Evolutionary conservation across 2,888 invertebrate genomes (phyloP).

Genomic region (Pollenia angustigena): DNA sequence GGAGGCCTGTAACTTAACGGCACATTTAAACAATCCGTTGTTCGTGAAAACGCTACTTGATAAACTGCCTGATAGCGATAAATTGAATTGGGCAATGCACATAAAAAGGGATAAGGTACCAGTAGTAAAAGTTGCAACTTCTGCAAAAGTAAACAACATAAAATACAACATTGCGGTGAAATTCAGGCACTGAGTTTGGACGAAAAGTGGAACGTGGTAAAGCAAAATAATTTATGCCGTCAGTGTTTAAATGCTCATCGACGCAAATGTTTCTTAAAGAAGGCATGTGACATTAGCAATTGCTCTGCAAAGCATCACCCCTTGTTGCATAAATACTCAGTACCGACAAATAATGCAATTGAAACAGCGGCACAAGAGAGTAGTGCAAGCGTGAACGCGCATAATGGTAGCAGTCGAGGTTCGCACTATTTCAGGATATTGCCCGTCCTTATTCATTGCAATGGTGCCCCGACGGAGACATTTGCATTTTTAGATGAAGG

Average conservation of each 20-base stretch:
- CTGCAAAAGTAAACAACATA: conserved; percentile 4
- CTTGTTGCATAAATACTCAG: neutral
- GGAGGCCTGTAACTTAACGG: conserved; percentile 44
- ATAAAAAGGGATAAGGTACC: conserved; percentile 32
- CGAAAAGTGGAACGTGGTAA: neutral
- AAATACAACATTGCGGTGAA: conserved; percentile 7
- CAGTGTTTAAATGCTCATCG: conserved; percentile 7
- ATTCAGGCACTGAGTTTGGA: neutral
- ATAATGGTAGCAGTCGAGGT: neutral
- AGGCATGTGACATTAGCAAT: conserved; percentile 10
- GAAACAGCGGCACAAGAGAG: neutral
- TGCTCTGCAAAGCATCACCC: conserved; percentile 7
- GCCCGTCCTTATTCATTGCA: conserved; percentile 17
- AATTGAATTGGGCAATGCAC: conserved; percentile 45
- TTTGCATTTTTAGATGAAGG: conserved; percentile 53
- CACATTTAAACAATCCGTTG: conserved; percentile 41
- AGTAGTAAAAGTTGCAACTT: conserved; percentile 28
- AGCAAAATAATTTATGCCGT: neutral
- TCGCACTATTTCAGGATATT: conserved; percentile 36
- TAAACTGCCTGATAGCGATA: conserved; percentile 55
- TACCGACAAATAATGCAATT: neutral
- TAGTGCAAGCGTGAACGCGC: neutral
- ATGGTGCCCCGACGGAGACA: conserved; percentile 13
- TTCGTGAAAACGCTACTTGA: conserved; percentile 53
- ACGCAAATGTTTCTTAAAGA: conserved; percentile 14